Evolutionary conservation across 1,140 invertebrate genomes (phyloP), one percentile per base, ranked within the genome.

Genomic region (Gonioctena quinquepunctata): DNA sequence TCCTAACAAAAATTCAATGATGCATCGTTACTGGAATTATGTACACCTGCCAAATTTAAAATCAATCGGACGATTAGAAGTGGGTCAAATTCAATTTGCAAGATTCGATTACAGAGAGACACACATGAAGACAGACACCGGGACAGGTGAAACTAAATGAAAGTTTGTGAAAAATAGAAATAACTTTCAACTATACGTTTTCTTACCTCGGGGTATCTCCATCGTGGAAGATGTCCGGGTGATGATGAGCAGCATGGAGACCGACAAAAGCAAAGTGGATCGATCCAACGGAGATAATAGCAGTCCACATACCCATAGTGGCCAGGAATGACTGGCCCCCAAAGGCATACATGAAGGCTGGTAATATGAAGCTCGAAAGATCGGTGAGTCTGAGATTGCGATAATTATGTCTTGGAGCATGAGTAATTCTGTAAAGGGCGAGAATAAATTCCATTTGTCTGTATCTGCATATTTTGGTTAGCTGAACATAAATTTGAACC

Each of bases 211-310:
- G 79, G 70, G 86, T 81, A 80, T 95, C 93, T 3, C 93, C 93
- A 78, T 95, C 93, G 75, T 95, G 93, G 80, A 93, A 94, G 62
- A 93, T 90, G 26, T 93, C 87, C 0, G 93, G 92, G 84, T 94
- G 92, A 82, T 95, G 93, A 86, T 95, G 93, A 28, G 89, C 92
- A 3, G 91, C 93, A 80, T 90, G 93, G 0, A 93, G 70, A 2
- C 91, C 93, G 49, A 93, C 88, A 1, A 87, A 72, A 8, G 78
- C 82, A 78, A 94, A 93, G 1, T 87, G 69, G 18, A 90, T 87
- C 77, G 92, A 93, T 0, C 79, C 84, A 0, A 87, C 76, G 3
- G 86, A 66, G 8, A 89, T 77, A 22, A 93, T 88, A 50, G 85
- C 81, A 0, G 88, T 49, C 91, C 91, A 94, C 62, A 84, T 77